Evolutionary conservation across 2,797 vertebrate species (phyloP), one percentile per base, ranked within the genome.

Genomic region (Tarsius wallacei): DNA sequence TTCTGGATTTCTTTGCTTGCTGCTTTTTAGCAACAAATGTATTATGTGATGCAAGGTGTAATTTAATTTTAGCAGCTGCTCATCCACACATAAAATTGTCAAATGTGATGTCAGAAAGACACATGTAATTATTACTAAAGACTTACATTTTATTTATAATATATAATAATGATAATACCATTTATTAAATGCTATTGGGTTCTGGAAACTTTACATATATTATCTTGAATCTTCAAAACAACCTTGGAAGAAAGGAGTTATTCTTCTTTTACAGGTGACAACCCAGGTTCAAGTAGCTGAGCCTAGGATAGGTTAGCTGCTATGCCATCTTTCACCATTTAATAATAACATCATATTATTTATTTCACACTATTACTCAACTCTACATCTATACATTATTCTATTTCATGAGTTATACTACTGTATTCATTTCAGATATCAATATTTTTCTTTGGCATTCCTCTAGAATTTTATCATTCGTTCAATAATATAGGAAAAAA

Each of bases 11-110:
- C 76, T 73, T 86, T 93, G 28, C 57, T 93, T 85, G 24, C 11
- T 86, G 47, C 26, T 86, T 90, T 94, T 78, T 16, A 87, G 57
- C 26, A 90, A 92, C 11, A 87, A 93, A n/a, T 49, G n/a, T 63
- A 42, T 55, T 28, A 36, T 22, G 57, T 22, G 70, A 80, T 73
- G 33, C 5, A 96, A 90, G 57, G 28, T 84, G 0, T 87, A 83
- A 91, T 76, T 95, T 87, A 84, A 94, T 94, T 92, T 95, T 90
- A 91, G 82, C 31, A 87, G 77, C n/a, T 93, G 33, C 36, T 76
- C 53, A 80, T 83, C 87, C n/a, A 74, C 24, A 73, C 28, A 82
- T 64, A 78, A 96, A 83, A 63, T 61, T 82, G 21, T 83, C 88
- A 96, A 94, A 59, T 70, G 8, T 49, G 15, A 74, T 82, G n/a